Base-by-base conservation (phyloP, 2,797 vertebrate species). In the Enteromius anoplus region DNA sequence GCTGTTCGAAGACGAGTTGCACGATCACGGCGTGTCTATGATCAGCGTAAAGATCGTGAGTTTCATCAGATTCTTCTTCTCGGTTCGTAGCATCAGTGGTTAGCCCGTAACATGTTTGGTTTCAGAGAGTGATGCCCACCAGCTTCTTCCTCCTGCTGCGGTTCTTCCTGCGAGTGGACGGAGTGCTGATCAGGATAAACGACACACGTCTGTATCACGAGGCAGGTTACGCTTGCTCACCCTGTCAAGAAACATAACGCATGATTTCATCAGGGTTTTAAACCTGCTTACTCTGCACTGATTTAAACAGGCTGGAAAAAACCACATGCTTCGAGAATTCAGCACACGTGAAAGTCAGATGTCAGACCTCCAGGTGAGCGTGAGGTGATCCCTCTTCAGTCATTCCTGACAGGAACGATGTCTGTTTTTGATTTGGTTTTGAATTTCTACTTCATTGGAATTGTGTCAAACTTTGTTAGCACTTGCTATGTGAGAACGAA, bases 21-120 rank as follows among this genome's bases (percentile, higher is more conserved):
- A 99, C 1, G 98, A 99, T 92, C 98, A 99, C 3, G 98, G 98
- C 34, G 98, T 99, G 70, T 99, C 97, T 26, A 97, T 96, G 93
- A 92, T 99, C 85, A 98, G 95, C 83, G 98, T 96, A 69, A 99
- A 99, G 94, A 97, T 99, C 86, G 97, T 99, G 83, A 96, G 97
- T 96, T 19, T 26, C 15, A 1, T 21, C 29, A 2, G 17, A n/a
- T 58, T 82, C 5, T 0, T 37, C 1, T 79, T 3, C 40, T 62
- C 3, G 11, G 19, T 2, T 21, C 2, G 7, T 32, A 0, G 5
- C 8, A 9, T 71, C 21, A 4, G 2, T 8, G 21, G 5, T 26
- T 34, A 17, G 3, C 19, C 3, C 29, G 3, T 80, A n/a, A 45
- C 21, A 29, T 40, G 68, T 70, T 2, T 53, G 65, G 8, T 66